Evolutionary conservation across 2,113 vertebrate species (phyloP).

Genomic region (Megatriorchis doriae): DNA sequence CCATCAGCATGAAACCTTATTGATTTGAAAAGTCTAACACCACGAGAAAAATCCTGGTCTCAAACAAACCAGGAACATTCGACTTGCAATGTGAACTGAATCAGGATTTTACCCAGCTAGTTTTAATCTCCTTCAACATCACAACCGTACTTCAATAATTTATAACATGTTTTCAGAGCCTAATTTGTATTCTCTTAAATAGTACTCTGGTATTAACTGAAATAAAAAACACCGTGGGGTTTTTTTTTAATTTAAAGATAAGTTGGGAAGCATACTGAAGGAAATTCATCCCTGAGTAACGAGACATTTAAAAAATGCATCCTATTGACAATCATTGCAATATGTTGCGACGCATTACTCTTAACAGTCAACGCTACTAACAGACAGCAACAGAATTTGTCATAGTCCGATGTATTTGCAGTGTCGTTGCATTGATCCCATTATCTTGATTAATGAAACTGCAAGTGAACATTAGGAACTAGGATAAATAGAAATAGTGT

Average conservation of each 20-base stretch:
- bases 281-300: slow-evolving; percentile 68
- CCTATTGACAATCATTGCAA: not conserved
- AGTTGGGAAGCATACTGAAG: not conserved
- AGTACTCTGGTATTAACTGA: not conserved
- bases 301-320: slow-evolving; percentile 7
- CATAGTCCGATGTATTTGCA: not conserved
- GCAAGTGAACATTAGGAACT: slow-evolving; percentile 36
- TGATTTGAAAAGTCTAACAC: not conserved
- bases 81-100: not conserved
- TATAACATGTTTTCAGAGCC: not conserved
- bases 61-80: not conserved
- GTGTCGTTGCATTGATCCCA: not conserved
- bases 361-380: not conserved
- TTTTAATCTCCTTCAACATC: not conserved
- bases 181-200: not conserved
- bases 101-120: not conserved
- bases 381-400: slow-evolving; percentile 1
- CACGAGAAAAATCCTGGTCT: not conserved
- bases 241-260: not conserved
- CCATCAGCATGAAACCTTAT: not conserved
- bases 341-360: not conserved
- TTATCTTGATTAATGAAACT: slow-evolving; percentile 49
- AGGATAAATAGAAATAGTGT: slow-evolving; percentile 62
- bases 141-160: not conserved
- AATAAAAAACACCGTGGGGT: not conserved